A percentile compares a stretch with the other conserved stretches of the same genome.
phyloP scores from a whole-genome alignment of 2,888 invertebrate genomes.

The Ichneumoninae sp. region DNA sequence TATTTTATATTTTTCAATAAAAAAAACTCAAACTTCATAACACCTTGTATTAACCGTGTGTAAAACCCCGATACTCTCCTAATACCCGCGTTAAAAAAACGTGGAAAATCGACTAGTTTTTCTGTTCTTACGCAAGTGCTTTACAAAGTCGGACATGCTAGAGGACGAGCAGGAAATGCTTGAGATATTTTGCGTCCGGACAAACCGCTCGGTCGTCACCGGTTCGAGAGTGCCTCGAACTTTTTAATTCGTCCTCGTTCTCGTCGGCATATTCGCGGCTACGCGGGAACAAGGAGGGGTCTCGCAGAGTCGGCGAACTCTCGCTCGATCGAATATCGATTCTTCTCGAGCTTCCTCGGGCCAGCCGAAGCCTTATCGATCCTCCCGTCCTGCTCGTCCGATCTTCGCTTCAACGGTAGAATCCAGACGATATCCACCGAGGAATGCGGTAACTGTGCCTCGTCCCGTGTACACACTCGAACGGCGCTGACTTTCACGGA shows the following conservation, averaged over 20 bases:
- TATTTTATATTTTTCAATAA: too few relatives aligned
- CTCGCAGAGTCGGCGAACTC: constrained; percentile 20
- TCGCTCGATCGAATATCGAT: constrained; percentile 38
- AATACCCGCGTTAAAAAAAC: too few relatives aligned
- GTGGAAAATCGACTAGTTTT: too few relatives aligned
- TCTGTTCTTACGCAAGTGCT: neutral
- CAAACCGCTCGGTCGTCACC: neutral
- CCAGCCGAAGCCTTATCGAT: constrained; percentile 59
- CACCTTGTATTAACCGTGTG: too few relatives aligned
- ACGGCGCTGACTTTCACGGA: constrained; percentile 30
- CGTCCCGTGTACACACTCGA: neutral
- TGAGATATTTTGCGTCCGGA: constrained; percentile 12
- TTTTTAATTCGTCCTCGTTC: constrained; percentile 23
- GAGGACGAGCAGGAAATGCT: constrained; percentile 38
- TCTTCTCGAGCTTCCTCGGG: constrained; percentile 47
- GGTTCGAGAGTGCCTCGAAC: neutral
- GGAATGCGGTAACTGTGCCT: constrained; percentile 56
- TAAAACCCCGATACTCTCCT: too few relatives aligned
- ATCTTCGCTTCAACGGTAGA: constrained; percentile 27
- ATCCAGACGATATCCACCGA: constrained; percentile 59
- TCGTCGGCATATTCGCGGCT: constrained; percentile 24
- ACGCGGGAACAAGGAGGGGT: constrained; percentile 1
- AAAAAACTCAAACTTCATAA: too few relatives aligned
- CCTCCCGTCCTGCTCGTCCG: neutral
- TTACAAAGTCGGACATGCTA: neutral